Evolutionary conservation across 2,888 invertebrate genomes (phyloP).

Genomic region (Troides oblongomaculatus): DNA sequence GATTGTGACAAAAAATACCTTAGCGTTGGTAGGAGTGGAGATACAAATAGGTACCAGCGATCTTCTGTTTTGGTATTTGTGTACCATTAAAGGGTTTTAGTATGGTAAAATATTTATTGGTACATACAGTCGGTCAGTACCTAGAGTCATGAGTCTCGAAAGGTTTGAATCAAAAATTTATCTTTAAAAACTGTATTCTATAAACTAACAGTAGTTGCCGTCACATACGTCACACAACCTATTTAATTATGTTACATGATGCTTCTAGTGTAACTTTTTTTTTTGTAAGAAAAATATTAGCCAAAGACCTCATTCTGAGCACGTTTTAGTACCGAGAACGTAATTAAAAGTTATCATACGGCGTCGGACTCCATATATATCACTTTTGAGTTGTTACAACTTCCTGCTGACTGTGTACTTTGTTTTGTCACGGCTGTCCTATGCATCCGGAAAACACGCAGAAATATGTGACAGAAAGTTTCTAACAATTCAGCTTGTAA

Average conservation of each 20-base stretch:
- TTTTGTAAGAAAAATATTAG: background rate
- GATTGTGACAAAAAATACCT: no score
- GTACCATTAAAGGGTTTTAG: no score
- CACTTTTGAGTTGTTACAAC: conserved; percentile 2
- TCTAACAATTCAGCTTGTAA: no score
- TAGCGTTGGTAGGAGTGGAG: no score
- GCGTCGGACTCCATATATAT: conserved; percentile 8
- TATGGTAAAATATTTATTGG: no score
- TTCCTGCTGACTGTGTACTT: background rate
- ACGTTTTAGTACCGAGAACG: conserved; percentile 13
- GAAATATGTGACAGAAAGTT: background rate
- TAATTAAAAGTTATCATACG: conserved; percentile 14
- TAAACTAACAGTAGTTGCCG: background rate
- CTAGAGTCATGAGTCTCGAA: no score
- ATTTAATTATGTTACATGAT: background rate
- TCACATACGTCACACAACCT: background rate
- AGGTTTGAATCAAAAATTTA: background rate
- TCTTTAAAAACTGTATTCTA: background rate
- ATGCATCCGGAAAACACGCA: background rate
- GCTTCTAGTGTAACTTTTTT: background rate
- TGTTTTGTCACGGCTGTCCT: background rate
- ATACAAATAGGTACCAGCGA: no score
- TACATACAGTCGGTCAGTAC: no score
- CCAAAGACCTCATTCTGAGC: conserved; percentile 10
- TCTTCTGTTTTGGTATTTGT: no score